Conservation (phyloP, 2,888 invertebrate species). For the Congeria kusceri region DNA sequence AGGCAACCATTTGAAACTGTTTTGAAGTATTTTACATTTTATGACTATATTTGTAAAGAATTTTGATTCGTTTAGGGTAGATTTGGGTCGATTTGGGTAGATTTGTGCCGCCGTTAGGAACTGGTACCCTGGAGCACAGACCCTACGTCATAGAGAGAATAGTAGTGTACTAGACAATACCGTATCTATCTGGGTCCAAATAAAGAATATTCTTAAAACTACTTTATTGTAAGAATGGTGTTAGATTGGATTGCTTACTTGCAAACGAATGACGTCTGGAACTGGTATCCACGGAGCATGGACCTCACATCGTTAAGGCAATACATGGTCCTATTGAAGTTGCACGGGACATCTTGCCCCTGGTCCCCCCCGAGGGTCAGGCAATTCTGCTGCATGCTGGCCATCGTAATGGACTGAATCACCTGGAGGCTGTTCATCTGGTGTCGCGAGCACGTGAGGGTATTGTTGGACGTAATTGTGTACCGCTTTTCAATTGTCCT, state of each 20-base stretch:
- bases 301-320: slow-evolving; percentile 32
- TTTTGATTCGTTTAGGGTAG: no score
- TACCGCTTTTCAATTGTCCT: not conserved
- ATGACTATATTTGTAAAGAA: no score
- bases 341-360: slow-evolving; percentile 24
- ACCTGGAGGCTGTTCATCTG: not conserved
- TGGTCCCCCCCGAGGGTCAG: slow-evolving; percentile 15
- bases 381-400: slow-evolving; percentile 27
- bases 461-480: not conserved
- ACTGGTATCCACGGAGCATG: slow-evolving; percentile 19
- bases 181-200: no score
- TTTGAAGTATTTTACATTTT: no score
- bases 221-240: no score
- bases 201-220: no score
- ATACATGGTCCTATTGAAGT: slow-evolving; percentile 5
- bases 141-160: no score
- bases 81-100: no score
- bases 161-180: no score
- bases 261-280: slow-evolving; percentile 30
- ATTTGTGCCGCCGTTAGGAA: no score
- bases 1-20: no score
- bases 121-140: no score
- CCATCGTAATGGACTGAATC: slow-evolving; percentile 22
- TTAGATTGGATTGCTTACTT: slow-evolving; percentile 44
- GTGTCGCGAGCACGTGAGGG: slow-evolving; percentile 1